Evolutionary conservation across 2,888 invertebrate genomes (phyloP), one percentile per base, ranked within the genome.

Genomic region (Mythimna loreyi): DNA sequence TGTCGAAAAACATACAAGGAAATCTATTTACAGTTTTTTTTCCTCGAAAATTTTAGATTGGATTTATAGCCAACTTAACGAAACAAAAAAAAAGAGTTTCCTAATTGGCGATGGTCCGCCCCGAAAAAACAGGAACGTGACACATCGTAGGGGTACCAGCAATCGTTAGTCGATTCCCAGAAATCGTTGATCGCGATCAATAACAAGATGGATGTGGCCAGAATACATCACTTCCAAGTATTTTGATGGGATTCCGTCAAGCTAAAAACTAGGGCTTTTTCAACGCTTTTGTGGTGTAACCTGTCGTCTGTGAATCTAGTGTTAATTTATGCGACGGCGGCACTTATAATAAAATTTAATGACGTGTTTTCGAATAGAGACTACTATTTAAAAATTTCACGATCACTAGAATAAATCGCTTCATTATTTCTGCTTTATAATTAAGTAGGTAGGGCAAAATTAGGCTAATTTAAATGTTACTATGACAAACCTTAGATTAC

Each of bases 281-380:
- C 61, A 47, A 40, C 16, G 57, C 49, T 59, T 85, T 86, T 86
- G 84, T 75, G 82, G 77, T 70, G 75, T 78, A 69, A 72, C 67
- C 85, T 89, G 89, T 87, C 89, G 92, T 91, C 89, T 91, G 89
- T 87, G 89, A 91, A 90, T 90, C 87, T 87, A 85, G 88, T 87
- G 89, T 86, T 89, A 91, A 91, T 90, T 86, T 88, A 92, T 89
- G 80, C 87, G 79, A 68, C 36, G 63, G 86, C 90, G 89, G 90
- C 81, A 68, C 83, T 78, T 88, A 74, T 84, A 69, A 82, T 81
- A 75, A 84, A 85, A 86, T 81, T 81, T 87, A 89, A 90, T 84
- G 86, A 87, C 69, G 86, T 87, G 88, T 87, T 83, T 83, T 63
- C 19, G 53, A 84, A 84, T 47, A 68, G 55, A 49, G 40, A 30